Evolutionary conservation across 1,140 invertebrate genomes (phyloP), one percentile per base, ranked within the genome.

Genomic region (Lasaia peninsularis): DNA sequence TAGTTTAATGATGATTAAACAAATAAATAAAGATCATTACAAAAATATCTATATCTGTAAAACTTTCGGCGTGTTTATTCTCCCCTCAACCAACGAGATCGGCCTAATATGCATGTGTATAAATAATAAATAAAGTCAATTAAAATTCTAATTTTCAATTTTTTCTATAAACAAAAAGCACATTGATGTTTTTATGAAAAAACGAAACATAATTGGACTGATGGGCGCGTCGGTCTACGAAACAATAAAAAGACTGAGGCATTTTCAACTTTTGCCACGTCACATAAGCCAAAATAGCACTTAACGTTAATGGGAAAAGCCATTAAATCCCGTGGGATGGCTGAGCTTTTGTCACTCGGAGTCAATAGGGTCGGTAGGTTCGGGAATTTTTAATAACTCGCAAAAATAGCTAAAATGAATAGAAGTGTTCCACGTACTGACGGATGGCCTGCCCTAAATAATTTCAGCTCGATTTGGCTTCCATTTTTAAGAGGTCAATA

Each of bases 271-370:
- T 73, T 65, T 67, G 67, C 67, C 68, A 73, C 68, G 71, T 73
- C 69, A 76, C 65, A 73, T 70, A 71, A 67, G 69, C 69, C 72
- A 67, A 72, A 77, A 73, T 69, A 67, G 67, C 69, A 74, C 74
- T 77, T 73, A 71, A 71, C 67, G 63, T 73, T 74, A 77, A 74
- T 77, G 71, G 69, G 56, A 49, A 37, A 56, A 48, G 62, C 60
- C 63, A 70, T 74, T 67, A 74, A 73, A 72, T 73, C 69, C 70
- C 65, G 60, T 63, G 66, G 64, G 69, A 77, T 72, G 65, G 65
- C 62, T 67, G 74, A 78, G 78, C 70, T 66, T 71, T 76, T 81
- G 78, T 81, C 71, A 73, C 62, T 63, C 58, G 67, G 20, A 63
- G 53, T 69, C 71, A 80, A 78, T 78, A 80, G 24, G 24, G 70